A percentile compares a stretch with the other conserved stretches of the same genome.
Conservation (phyloP, 2,113 vertebrate species). For the Anguilla rostrata region DNA sequence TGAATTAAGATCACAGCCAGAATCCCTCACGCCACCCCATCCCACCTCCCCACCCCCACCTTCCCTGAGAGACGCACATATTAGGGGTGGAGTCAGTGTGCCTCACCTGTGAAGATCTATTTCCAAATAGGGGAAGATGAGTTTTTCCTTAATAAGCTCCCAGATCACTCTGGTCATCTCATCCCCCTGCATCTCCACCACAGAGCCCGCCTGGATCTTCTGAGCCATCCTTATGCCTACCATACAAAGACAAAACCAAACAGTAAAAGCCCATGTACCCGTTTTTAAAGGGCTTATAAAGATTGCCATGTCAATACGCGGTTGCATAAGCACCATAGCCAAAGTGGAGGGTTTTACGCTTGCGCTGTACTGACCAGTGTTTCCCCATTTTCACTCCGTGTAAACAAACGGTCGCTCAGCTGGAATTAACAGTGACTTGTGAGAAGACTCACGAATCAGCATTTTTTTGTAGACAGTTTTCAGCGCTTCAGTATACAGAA, state of each 20-base stretch:
- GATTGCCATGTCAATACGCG: no score
- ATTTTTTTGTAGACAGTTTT: slow-evolving; percentile 14
- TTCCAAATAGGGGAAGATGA: slow-evolving; percentile 92
- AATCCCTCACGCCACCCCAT: background rate
- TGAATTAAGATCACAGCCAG: background rate
- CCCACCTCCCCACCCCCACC: background rate
- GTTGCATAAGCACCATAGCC: background rate
- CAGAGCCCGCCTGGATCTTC: slow-evolving; percentile 88
- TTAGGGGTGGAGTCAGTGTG: background rate
- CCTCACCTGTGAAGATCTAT: slow-evolving; percentile 92
- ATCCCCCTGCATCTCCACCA: slow-evolving; percentile 98
- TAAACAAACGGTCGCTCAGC: background rate
- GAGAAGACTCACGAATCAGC: slow-evolving; percentile 49
- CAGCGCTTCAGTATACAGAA: slow-evolving; percentile 6
- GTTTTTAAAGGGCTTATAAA: no score
- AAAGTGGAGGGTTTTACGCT: background rate
- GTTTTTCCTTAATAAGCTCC: slow-evolving; percentile 96
- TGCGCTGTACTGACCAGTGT: background rate
- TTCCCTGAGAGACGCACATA: background rate
- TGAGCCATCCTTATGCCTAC: slow-evolving; percentile 71
- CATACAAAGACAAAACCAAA: slow-evolving; percentile 20
- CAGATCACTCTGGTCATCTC: slow-evolving; percentile 98
- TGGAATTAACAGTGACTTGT: background rate
- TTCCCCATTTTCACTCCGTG: background rate
- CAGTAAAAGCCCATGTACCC: background rate